Conservation (phyloP, 2,888 invertebrate genomes). For the Heliconius erato region DNA sequence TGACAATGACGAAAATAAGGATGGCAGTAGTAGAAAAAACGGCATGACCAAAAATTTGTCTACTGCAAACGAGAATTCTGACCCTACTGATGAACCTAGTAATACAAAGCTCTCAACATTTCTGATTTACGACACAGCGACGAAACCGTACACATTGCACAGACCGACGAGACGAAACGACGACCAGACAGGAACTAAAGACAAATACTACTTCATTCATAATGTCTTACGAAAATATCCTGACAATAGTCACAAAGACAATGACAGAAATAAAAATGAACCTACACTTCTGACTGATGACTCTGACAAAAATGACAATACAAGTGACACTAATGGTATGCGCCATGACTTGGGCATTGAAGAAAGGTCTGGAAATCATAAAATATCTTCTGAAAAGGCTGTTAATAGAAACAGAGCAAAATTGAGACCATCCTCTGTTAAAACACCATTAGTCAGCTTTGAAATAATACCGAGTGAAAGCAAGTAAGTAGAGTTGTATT, state of each 20-base stretch:
- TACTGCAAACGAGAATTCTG: slow-evolving; percentile 62
- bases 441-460: slow-evolving; percentile 79
- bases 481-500: slow-evolving; percentile 63
- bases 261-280: slow-evolving; percentile 66
- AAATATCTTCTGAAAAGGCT: slow-evolving; percentile 42
- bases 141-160: slow-evolving; percentile 73
- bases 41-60: slow-evolving; percentile 74
- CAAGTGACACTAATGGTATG: neutral
- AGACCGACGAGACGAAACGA: slow-evolving; percentile 79
- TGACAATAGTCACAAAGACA: slow-evolving; percentile 47
- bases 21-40: slow-evolving; percentile 56
- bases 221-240: slow-evolving; percentile 79
- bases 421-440: slow-evolving; percentile 66
- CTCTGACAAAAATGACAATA: neutral
- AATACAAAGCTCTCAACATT: slow-evolving; percentile 76
- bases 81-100: slow-evolving; percentile 55
- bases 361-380: slow-evolving; percentile 56
- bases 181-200: slow-evolving; percentile 63
- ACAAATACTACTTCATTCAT: slow-evolving; percentile 78
- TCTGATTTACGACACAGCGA: slow-evolving; percentile 75
- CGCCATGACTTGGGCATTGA: slow-evolving; percentile 33
- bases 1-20: slow-evolving; percentile 49
- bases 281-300: slow-evolving; percentile 50
- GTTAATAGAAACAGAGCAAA: slow-evolving; percentile 58
- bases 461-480: slow-evolving; percentile 83